Conservation (phyloP, 2,113 vertebrate species). For the Myrmophylax atrothorax region DNA sequence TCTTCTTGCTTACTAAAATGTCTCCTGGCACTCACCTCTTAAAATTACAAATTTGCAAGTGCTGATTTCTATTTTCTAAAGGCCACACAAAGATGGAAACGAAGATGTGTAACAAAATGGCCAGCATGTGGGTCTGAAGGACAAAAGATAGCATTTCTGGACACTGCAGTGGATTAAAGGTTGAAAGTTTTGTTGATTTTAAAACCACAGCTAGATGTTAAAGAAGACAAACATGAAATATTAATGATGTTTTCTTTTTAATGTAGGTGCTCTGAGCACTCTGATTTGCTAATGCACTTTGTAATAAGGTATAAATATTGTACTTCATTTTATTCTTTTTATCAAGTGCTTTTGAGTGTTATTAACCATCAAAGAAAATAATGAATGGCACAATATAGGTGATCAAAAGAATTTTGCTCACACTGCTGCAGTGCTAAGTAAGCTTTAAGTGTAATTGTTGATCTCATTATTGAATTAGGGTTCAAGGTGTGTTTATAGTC, state of each 20-base stretch:
- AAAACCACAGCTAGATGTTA: not conserved
- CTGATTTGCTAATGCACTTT: conserved; percentile 41
- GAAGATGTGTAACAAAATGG: not conserved
- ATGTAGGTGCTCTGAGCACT: not conserved
- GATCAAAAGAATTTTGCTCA: conserved; percentile 36
- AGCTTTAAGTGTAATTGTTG: conserved; percentile 61
- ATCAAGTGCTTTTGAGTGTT: not conserved
- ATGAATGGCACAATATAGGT: conserved; percentile 39
- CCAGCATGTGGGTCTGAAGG: not conserved
- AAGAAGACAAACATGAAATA: conserved; percentile 32
- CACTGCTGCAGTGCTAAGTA: conserved; percentile 23
- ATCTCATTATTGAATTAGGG: conserved; percentile 47
- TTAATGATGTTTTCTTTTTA: conserved; percentile 42
- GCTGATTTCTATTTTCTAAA: not conserved
- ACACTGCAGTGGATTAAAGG: not conserved
- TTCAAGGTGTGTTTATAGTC: conserved; percentile 33
- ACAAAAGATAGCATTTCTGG: not conserved
- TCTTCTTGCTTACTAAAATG: conserved; percentile 28
- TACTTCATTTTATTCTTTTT: conserved; percentile 30
- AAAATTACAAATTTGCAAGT: not conserved
- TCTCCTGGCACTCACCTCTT: conserved; percentile 14
- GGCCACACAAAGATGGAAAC: not conserved
- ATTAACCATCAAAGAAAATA: conserved; percentile 64
- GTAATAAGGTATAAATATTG: conserved; percentile 51
- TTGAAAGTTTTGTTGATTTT: conserved; percentile 14